Conservation (phyloP, 2,888 invertebrate genomes). For the Callimorpha dominula region DNA sequence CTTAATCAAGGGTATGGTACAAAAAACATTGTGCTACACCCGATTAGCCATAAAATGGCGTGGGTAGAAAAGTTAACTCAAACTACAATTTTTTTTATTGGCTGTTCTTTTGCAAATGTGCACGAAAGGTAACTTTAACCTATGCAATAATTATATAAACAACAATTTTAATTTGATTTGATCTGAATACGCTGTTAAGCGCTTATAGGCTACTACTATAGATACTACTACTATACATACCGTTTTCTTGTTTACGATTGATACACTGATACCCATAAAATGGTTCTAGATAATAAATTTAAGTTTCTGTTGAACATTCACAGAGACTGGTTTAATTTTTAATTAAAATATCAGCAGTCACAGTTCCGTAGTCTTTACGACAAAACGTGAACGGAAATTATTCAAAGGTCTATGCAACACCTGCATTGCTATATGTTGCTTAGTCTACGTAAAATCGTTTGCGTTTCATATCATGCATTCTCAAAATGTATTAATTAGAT, state of each 20-base stretch:
- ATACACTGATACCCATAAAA: neutral
- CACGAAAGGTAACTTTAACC: too few relatives aligned
- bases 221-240: neutral
- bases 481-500: conserved; percentile 17
- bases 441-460: conserved; percentile 11
- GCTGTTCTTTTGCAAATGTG: too few relatives aligned
- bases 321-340: neutral
- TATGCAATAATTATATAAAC: too few relatives aligned
- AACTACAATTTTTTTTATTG: too few relatives aligned
- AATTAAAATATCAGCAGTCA: neutral
- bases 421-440: neutral
- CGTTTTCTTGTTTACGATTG: neutral
- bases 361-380: neutral
- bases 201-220: neutral
- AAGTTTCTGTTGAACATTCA: neutral
- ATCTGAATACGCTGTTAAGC: too few relatives aligned
- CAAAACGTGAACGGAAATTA: conserved; percentile 3
- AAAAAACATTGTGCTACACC: too few relatives aligned
- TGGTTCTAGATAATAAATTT: neutral
- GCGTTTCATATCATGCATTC: conserved; percentile 28
- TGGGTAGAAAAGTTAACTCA: too few relatives aligned
- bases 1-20: too few relatives aligned
- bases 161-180: too few relatives aligned
- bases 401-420: neutral
- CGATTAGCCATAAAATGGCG: too few relatives aligned